Evolutionary conservation across 2,113 vertebrate genomes (phyloP).

Genomic region (Clinocottus analis): DNA sequence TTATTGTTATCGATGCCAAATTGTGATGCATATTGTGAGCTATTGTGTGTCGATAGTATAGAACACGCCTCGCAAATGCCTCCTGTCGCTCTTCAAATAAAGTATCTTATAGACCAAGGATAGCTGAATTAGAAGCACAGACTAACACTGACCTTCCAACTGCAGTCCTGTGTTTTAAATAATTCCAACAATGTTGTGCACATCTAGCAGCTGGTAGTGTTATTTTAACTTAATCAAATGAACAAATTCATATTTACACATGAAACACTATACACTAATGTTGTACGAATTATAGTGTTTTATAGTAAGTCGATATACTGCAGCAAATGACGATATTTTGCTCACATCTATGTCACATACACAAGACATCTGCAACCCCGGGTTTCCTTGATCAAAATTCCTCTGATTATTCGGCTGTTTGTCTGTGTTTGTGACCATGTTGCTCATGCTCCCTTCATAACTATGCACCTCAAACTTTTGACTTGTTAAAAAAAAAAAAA

Average conservation of each 20-base stretch:
- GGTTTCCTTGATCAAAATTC: constrained; percentile 39
- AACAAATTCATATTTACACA: constrained; percentile 10
- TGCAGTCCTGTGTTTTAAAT: constrained; percentile 33
- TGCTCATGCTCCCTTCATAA: constrained; percentile 79
- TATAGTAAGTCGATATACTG: constrained; percentile 8
- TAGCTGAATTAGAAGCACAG: no score
- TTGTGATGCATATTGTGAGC: constrained; percentile 6
- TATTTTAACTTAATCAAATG: constrained; percentile 1
- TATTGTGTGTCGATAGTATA: constrained; percentile 15
- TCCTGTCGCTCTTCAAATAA: constrained; percentile 7
- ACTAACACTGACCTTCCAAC: constrained; percentile 37
- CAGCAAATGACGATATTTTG: constrained; percentile 30
- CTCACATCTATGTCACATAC: constrained; percentile 6
- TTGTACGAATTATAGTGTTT: constrained; percentile 22
- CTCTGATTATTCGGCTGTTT: constrained; percentile 72
- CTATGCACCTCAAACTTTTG: constrained; percentile 81
- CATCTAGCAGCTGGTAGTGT: background rate
- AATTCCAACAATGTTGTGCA: constrained; percentile 19
- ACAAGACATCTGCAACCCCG: constrained; percentile 10
- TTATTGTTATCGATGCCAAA: constrained; percentile 6
- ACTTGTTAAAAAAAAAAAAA: constrained; percentile 72
- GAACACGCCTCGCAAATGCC: constrained; percentile 36
- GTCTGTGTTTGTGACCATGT: constrained; percentile 70
- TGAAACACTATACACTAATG: constrained; percentile 5
- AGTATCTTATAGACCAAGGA: constrained; percentile 20